Evolutionary conservation across 1,140 invertebrate genomes (phyloP).

Genomic region (Leucophenga varia): DNA sequence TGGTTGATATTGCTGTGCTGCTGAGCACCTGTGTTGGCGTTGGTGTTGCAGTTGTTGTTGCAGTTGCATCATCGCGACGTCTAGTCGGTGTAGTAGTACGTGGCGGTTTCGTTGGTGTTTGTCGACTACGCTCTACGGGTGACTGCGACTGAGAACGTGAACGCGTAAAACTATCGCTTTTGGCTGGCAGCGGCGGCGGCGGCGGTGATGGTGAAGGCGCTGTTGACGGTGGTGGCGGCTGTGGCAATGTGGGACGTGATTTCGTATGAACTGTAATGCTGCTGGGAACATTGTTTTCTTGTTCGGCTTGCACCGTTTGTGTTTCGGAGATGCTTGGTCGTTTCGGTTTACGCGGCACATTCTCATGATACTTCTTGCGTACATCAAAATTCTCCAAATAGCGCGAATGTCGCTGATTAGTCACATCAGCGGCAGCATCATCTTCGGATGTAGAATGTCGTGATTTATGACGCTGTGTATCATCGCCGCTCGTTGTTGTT

Average conservation of each 20-base stretch:
- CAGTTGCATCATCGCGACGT: slow-evolving; percentile 22
- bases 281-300: too few species aligned
- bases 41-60: slow-evolving; percentile 22
- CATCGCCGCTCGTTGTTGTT: not conserved
- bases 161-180: not conserved
- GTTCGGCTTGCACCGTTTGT: not conserved
- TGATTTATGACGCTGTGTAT: slow-evolving; percentile 11
- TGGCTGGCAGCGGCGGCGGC: too few species aligned
- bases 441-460: slow-evolving; percentile 18
- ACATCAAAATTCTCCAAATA: slow-evolving; percentile 54
- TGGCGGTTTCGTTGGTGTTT: slow-evolving; percentile 19
- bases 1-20: not conserved
- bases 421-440: slow-evolving; percentile 19
- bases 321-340: slow-evolving; percentile 34
- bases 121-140: slow-evolving; percentile 11
- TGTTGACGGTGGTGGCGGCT: slow-evolving; percentile 20
- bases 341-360: slow-evolving; percentile 35
- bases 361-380: slow-evolving; percentile 47
- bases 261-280: too few species aligned
- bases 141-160: slow-evolving; percentile 19
- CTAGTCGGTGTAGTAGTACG: slow-evolving; percentile 22
- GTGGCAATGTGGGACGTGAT: slow-evolving; percentile 14
- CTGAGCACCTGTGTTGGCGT: not conserved
- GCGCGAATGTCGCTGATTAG: slow-evolving; percentile 37
- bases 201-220: slow-evolving; percentile 18